These are phyloP conservation scores for Porites divaricata DNA, from an alignment of 92 coral and sea anemone genomes.

Conservation along the genomic window DNA sequence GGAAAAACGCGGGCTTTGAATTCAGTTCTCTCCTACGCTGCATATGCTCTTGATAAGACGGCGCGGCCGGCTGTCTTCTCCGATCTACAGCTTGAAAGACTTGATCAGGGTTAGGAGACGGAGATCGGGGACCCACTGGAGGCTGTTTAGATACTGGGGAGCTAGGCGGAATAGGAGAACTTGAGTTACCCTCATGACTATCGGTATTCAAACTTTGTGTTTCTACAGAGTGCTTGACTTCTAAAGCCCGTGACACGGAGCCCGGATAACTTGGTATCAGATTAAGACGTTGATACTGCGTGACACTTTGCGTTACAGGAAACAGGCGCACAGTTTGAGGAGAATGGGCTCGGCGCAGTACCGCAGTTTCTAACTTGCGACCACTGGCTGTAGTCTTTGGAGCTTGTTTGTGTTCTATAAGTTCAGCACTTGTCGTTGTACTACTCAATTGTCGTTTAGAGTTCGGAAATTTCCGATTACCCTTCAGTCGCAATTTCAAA, in stretches of 20 bases:
- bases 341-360: slow-evolving; percentile 81
- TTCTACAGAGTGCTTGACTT: slow-evolving; percentile 67
- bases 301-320: slow-evolving; percentile 72
- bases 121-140: slow-evolving; percentile 68
- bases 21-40: slow-evolving; percentile 73
- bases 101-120: slow-evolving; percentile 94
- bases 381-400: slow-evolving; percentile 84
- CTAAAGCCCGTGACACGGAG: slow-evolving; percentile 68
- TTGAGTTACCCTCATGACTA: slow-evolving; percentile 61
- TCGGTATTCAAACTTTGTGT: slow-evolving; percentile 68
- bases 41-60: slow-evolving; percentile 99
- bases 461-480: slow-evolving; percentile 73
- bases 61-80: slow-evolving; percentile 98
- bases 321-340: slow-evolving; percentile 88
- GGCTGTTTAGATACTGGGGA: slow-evolving; percentile 52
- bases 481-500: slow-evolving; percentile 75
- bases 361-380: slow-evolving; percentile 88
- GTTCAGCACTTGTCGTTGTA: slow-evolving; percentile 97
- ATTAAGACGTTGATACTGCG: slow-evolving; percentile 74
- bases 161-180: slow-evolving; percentile 55
- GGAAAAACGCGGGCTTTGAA: slow-evolving; percentile 78
- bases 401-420: slow-evolving; percentile 85
- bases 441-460: slow-evolving; percentile 88
- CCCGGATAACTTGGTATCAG: slow-evolving; percentile 69
- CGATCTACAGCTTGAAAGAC: slow-evolving; percentile 96